Conservation (phyloP, 1,140 invertebrate genomes). For the Triops cancriformis region DNA sequence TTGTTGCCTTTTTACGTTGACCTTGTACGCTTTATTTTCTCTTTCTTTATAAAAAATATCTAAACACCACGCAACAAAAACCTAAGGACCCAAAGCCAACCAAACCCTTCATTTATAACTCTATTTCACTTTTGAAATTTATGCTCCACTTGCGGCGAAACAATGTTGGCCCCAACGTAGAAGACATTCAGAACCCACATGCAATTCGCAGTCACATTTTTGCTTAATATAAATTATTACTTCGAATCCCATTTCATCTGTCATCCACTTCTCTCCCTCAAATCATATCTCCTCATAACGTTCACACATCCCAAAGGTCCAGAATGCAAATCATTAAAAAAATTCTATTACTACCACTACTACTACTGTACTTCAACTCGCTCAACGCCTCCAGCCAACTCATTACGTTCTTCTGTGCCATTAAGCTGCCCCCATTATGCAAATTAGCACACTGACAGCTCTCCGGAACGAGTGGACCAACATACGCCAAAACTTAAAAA, state of each 20-base stretch:
- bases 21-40: neutral
- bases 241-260: too few relatives aligned
- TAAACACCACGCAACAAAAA: too few relatives aligned
- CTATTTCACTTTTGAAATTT: neutral
- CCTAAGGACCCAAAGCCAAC: neutral
- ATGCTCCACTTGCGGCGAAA: neutral
- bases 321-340: neutral
- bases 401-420: neutral
- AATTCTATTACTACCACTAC: neutral
- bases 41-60: too few relatives aligned
- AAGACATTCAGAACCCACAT: neutral
- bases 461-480: neutral
- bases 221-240: neutral
- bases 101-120: slow-evolving; percentile 3
- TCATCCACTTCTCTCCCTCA: too few relatives aligned
- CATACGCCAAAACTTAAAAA: too few relatives aligned
- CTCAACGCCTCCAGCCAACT: neutral
- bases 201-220: neutral
- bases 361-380: too few relatives aligned
- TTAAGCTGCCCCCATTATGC: neutral
- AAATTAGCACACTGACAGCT: neutral
- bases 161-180: neutral
- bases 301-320: neutral
- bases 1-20: neutral
- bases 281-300: neutral